phyloP scores from a whole-genome alignment of 53 echinoderm and acorn worm genomes.

The Zoroaster sp. region DNA sequence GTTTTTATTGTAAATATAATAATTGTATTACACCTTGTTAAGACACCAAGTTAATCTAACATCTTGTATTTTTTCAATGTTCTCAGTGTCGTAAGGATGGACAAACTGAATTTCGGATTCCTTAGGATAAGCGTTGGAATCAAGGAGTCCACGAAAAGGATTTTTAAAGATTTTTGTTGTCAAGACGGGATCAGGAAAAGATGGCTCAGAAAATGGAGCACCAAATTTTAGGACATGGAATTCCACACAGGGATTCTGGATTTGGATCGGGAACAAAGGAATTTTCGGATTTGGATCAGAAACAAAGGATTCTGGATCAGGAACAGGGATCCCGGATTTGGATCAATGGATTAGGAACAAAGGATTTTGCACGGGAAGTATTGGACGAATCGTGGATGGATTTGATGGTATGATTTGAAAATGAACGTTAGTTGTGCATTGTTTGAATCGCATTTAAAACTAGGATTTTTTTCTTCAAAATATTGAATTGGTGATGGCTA shows the following conservation, averaged over 20 bases:
- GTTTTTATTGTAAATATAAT: background rate
- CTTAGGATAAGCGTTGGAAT: conserved; percentile 34
- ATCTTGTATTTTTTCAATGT: conserved; percentile 52
- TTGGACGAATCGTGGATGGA: conserved; percentile 50
- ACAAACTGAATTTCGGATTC: conserved; percentile 41
- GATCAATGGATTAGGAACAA: conserved; percentile 1
- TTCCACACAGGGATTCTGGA: background rate
- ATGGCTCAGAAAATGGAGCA: conserved; percentile 20
- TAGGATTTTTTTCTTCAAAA: background rate
- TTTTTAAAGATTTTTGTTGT: background rate
- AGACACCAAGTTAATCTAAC: background rate
- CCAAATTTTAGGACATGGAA: background rate
- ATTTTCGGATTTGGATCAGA: background rate
- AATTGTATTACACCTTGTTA: background rate
- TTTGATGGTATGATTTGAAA: conserved; percentile 35
- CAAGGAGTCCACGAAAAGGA: conserved; percentile 30
- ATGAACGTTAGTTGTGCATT: conserved; percentile 11
- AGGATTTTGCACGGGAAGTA: conserved; percentile 5
- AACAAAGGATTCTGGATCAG: conserved; percentile 13
- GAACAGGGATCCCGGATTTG: conserved; percentile 14
- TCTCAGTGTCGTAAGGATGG: conserved; percentile 58
- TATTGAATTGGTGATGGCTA: background rate
- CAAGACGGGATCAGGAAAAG: conserved; percentile 34
- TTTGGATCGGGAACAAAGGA: conserved; percentile 18
- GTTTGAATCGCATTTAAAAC: background rate